phyloP scores from a whole-genome alignment of 2,113 vertebrate genomes.

The Erythrolamprus reginae region DNA sequence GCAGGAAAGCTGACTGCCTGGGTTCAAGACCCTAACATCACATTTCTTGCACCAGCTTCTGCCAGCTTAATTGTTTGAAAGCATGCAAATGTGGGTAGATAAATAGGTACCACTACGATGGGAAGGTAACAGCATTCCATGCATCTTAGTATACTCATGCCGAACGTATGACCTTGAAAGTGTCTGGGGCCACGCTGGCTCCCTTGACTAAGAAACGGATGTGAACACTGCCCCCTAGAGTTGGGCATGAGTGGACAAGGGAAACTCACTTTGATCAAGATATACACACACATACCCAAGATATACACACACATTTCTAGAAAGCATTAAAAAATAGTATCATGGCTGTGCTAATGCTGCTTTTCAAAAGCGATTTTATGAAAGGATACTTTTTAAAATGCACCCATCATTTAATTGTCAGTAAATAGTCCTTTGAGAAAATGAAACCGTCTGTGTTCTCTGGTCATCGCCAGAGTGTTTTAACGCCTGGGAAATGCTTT shows the following conservation, averaged over 20 bases:
- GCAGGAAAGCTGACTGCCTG: not conserved
- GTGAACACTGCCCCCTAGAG: not conserved
- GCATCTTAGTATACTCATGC: not conserved
- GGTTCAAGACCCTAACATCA: not conserved
- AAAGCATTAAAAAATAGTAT: not conserved
- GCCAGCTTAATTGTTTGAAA: not conserved
- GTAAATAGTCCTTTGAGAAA: not conserved
- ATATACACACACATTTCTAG: not conserved
- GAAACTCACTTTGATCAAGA: not conserved
- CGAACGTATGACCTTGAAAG: not conserved
- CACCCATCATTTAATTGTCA: not conserved
- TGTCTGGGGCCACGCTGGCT: not conserved
- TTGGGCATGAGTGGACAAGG: not conserved
- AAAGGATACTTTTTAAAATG: not conserved
- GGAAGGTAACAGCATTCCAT: not conserved
- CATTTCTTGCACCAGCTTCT: not conserved
- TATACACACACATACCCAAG: not conserved
- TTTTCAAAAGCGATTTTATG: not conserved
- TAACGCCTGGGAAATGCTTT: slow-evolving; percentile 41
- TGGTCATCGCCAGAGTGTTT: slow-evolving; percentile 12
- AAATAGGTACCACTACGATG: not conserved
- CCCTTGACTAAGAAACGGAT: not conserved
- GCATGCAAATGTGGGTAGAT: not conserved
- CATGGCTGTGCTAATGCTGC: not conserved
- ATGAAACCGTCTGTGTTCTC: not conserved